Evolutionary conservation across 2,797 vertebrate species (phyloP).

Genomic region (Mormyrus proboscirostris): DNA sequence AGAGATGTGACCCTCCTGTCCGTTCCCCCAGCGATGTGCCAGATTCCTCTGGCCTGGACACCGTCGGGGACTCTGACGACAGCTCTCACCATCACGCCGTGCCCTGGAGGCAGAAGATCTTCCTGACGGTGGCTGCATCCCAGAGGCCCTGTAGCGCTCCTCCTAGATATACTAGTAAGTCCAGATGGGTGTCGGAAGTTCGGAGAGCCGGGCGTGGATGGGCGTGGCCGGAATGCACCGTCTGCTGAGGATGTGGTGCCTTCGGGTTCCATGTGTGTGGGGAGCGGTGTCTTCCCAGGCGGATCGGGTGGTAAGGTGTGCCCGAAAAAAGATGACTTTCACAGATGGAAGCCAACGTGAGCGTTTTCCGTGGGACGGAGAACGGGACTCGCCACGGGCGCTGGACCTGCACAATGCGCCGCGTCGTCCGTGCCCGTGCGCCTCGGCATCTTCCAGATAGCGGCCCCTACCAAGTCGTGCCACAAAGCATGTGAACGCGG

Average conservation of each 20-base stretch:
- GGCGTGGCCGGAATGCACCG: no score
- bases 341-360: background rate
- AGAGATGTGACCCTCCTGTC: background rate
- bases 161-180: background rate
- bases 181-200: background rate
- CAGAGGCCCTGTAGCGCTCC: constrained; percentile 63
- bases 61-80: background rate
- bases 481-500: background rate
- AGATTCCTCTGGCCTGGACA: constrained; percentile 40
- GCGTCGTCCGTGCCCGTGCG: background rate
- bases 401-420: background rate
- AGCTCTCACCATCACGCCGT: constrained; percentile 57
- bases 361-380: background rate
- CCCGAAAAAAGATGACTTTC: background rate
- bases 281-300: constrained; percentile 11
- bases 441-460: background rate
- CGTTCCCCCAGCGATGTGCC: constrained; percentile 53
- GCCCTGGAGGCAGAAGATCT: constrained; percentile 74
- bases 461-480: background rate
- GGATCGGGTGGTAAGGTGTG: constrained; percentile 17
- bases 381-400: background rate
- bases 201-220: background rate
- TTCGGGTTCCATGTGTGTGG: background rate
- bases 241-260: background rate
- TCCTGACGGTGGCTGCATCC: constrained; percentile 68